phyloP scores from a whole-genome alignment of 2,113 vertebrate species.

The Mirza zaza region DNA sequence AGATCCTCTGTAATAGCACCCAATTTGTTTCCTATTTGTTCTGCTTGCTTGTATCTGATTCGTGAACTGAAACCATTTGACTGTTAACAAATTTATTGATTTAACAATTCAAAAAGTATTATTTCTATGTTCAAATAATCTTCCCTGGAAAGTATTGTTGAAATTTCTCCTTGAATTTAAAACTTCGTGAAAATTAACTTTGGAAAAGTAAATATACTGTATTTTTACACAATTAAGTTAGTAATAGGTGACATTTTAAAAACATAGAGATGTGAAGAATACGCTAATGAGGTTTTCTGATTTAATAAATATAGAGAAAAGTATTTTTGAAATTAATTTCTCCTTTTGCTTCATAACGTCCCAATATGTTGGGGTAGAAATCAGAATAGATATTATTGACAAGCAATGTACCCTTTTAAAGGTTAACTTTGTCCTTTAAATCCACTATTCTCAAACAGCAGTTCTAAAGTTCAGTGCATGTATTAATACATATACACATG shows the following conservation, averaged over 20 bases:
- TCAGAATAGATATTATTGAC: conserved; percentile 5
- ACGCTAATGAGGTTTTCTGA: neutral
- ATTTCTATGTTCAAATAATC: conserved; percentile 36
- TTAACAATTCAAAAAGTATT: neutral
- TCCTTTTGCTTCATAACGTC: neutral
- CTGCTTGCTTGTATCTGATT: conserved; percentile 31
- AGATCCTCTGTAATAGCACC: neutral
- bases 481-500: neutral
- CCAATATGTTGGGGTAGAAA: neutral
- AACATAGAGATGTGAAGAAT: neutral
- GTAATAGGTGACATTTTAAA: conserved; percentile 3
- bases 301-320: neutral
- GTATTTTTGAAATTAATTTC: conserved; percentile 30
- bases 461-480: neutral
- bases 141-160: neutral
- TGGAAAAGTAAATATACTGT: neutral
- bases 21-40: conserved; percentile 20
- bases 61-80: conserved; percentile 11
- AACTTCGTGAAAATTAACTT: neutral
- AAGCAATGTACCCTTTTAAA: neutral
- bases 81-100: conserved; percentile 8
- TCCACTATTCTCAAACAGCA: neutral
- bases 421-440: conserved; percentile 5
- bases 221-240: conserved; percentile 21
- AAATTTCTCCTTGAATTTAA: conserved; percentile 24